phyloP scores from a whole-genome alignment of 2,113 vertebrate genomes.

The Mesocricetus auratus region DNA sequence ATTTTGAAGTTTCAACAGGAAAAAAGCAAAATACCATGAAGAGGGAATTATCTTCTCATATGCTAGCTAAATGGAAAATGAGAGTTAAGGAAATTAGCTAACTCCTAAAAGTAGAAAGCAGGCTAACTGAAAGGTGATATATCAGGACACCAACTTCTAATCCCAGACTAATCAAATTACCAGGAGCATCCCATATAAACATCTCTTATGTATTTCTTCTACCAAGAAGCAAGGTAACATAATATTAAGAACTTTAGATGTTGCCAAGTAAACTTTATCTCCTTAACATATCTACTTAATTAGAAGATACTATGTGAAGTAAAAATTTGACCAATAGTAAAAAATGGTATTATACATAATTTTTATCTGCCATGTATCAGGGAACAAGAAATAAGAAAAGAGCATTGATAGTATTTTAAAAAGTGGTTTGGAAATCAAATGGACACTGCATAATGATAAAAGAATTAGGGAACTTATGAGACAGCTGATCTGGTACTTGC shows the following conservation, averaged over 20 bases:
- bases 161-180: slow-evolving; percentile 52
- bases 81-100: not conserved
- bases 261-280: slow-evolving; percentile 37
- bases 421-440: slow-evolving; percentile 50
- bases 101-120: slow-evolving; percentile 38
- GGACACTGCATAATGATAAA: not conserved
- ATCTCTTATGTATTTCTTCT: slow-evolving; percentile 10
- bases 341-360: not conserved
- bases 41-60: slow-evolving; percentile 34
- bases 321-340: slow-evolving; percentile 24
- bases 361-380: slow-evolving; percentile 1
- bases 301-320: not conserved
- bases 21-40: slow-evolving; percentile 6
- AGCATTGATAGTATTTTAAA: slow-evolving; percentile 3
- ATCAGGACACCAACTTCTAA: slow-evolving; percentile 23
- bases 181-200: slow-evolving; percentile 46
- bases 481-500: not conserved
- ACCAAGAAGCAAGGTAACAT: slow-evolving; percentile 8
- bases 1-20: slow-evolving; percentile 48
- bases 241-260: slow-evolving; percentile 39
- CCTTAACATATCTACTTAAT: slow-evolving; percentile 31
- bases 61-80: slow-evolving; percentile 22
- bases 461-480: not conserved
- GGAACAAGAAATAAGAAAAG: not conserved
- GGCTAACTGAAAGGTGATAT: slow-evolving; percentile 26